Conservation (phyloP, 2,797 vertebrate species). For the Sebastiscus albofasciatus region DNA sequence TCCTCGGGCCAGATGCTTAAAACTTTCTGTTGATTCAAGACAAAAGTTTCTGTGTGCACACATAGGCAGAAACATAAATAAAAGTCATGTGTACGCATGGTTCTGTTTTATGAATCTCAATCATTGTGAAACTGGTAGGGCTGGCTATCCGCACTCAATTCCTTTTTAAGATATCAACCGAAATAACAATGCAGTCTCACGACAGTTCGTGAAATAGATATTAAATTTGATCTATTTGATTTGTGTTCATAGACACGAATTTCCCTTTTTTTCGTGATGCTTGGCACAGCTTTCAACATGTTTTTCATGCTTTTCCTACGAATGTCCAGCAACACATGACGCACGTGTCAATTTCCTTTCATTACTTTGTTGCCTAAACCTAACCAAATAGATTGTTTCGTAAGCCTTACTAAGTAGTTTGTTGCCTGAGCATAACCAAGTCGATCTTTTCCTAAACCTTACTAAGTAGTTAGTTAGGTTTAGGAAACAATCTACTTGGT, state of each 20-base stretch:
- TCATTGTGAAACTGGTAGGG: background rate
- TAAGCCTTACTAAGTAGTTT: too few relatives aligned
- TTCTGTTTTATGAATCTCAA: background rate
- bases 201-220: background rate
- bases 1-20: background rate
- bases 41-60: background rate
- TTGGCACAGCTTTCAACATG: background rate
- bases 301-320: too few relatives aligned
- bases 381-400: too few relatives aligned
- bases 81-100: background rate
- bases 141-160: background rate
- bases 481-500: too few relatives aligned
- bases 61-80: constrained; percentile 13
- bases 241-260: background rate
- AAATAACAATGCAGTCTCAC: background rate
- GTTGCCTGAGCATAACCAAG: too few relatives aligned
- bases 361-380: too few relatives aligned
- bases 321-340: too few relatives aligned
- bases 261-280: background rate
- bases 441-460: too few relatives aligned
- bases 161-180: background rate
- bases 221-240: background rate
- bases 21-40: background rate
- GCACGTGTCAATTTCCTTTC: too few relatives aligned
- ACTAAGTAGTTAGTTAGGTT: too few relatives aligned